Conservation (phyloP, 2,888 invertebrate species). For the Pterostichus niger region DNA sequence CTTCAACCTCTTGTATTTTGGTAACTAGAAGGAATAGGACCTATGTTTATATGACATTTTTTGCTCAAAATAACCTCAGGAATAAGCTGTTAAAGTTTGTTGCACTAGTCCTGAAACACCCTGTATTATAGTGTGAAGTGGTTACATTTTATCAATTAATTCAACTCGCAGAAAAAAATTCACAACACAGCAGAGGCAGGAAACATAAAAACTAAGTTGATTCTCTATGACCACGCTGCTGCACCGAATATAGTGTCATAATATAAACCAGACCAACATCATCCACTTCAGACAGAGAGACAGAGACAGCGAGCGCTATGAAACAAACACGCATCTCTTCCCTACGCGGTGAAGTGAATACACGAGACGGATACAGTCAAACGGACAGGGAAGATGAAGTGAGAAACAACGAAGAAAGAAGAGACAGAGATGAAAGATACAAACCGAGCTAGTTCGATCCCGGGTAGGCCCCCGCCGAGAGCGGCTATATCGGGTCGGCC, state of each 20-base stretch:
- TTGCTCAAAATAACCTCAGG: too few relatives aligned
- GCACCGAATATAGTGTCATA: slow-evolving; percentile 10
- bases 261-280: slow-evolving; percentile 30
- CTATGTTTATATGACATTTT: too few relatives aligned
- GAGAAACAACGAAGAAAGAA: slow-evolving; percentile 29
- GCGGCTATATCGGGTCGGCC: slow-evolving; percentile 70
- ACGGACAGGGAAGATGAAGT: slow-evolving; percentile 30
- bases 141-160: too few relatives aligned
- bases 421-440: slow-evolving; percentile 52
- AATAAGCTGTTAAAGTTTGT: too few relatives aligned
- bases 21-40: too few relatives aligned
- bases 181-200: slow-evolving; percentile 20
- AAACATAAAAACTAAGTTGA: slow-evolving; percentile 37
- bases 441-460: slow-evolving; percentile 68
- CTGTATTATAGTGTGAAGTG: too few relatives aligned
- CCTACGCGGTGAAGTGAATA: background rate
- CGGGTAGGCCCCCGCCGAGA: slow-evolving; percentile 61
- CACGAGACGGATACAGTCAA: background rate
- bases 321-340: too few relatives aligned
- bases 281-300: background rate
- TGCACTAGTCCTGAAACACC: too few relatives aligned
- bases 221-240: slow-evolving; percentile 1
- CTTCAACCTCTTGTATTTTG: too few relatives aligned
- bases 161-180: background rate
- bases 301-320: background rate